Evolutionary conservation across 2,888 invertebrate species (phyloP).

Genomic region (Linnaemya tessellans): DNA sequence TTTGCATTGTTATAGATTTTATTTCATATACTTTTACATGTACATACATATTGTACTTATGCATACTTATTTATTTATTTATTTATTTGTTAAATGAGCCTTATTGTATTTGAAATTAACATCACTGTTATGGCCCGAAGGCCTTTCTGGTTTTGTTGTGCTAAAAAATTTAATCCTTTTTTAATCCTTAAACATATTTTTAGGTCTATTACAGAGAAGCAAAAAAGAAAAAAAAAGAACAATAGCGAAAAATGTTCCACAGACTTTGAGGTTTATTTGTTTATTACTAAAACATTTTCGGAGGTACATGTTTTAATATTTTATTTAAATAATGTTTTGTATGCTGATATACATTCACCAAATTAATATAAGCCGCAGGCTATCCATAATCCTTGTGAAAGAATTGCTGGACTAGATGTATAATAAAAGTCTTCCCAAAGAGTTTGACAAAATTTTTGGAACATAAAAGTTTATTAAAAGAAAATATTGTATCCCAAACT

Average conservation of each 20-base stretch:
- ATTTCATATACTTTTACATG: constrained; percentile 41
- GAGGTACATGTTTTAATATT: constrained; percentile 2
- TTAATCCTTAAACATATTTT: constrained; percentile 57
- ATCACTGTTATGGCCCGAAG: constrained; percentile 28
- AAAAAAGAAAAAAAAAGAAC: background rate
- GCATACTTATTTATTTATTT: constrained; percentile 31
- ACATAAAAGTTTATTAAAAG: background rate
- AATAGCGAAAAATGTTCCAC: constrained; percentile 12
- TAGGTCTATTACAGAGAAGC: background rate
- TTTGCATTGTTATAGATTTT: constrained; percentile 54
- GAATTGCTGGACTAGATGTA: background rate
- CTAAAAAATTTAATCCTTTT: constrained; percentile 56
- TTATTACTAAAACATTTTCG: background rate
- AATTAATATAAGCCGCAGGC: background rate
- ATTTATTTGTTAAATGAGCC: constrained; percentile 69
- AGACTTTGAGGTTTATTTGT: constrained; percentile 30
- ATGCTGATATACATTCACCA: background rate
- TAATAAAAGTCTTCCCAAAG: background rate
- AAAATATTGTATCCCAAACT: too few species aligned
- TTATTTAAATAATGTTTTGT: constrained; percentile 34
- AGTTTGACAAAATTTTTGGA: background rate
- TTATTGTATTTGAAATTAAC: constrained; percentile 56
- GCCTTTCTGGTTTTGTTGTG: constrained; percentile 24
- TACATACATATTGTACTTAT: background rate
- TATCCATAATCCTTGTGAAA: background rate